These are phyloP conservation scores for Cheilosia soror DNA, from an alignment of 2,888 invertebrate genomes.

Conservation along the genomic window DNA sequence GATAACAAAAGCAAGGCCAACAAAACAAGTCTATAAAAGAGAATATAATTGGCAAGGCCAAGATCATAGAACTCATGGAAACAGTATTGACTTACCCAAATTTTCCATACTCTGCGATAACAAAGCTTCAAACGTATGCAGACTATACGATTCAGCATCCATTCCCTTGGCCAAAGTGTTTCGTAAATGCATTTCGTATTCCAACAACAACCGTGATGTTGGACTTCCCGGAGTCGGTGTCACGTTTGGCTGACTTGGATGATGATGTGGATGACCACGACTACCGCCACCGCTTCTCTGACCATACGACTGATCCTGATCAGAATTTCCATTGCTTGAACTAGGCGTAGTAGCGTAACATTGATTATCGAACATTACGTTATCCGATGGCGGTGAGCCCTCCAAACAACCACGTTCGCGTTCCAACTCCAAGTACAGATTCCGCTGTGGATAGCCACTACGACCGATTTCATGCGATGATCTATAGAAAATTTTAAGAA, in stretches of 20 bases:
- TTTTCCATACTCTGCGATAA: constrained; percentile 98
- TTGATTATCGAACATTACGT: constrained; percentile 97
- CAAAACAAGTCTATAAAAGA: constrained; percentile 12
- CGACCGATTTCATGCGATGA: constrained; percentile 90
- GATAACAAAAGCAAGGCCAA: constrained; percentile 30
- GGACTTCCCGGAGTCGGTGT: constrained; percentile 93
- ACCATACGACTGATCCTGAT: constrained; percentile 90
- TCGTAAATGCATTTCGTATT: constrained; percentile 96
- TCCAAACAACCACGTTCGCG: constrained; percentile 86
- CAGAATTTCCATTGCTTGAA: constrained; percentile 96
- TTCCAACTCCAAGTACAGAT: constrained; percentile 92
- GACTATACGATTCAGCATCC: constrained; percentile 97
- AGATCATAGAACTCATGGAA: neutral
- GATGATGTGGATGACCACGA: constrained; percentile 87
- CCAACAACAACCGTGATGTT: constrained; percentile 92
- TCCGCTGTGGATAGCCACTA: constrained; percentile 89
- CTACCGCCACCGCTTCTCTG: constrained; percentile 83
- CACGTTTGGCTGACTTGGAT: constrained; percentile 87
- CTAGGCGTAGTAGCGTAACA: constrained; percentile 97
- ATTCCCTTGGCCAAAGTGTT: constrained; percentile 97
- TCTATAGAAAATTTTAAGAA: constrained; percentile 82
- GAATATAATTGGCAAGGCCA: neutral
- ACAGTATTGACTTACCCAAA: constrained; percentile 87
- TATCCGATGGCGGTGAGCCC: constrained; percentile 95
- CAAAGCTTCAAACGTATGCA: constrained; percentile 96